Base-by-base conservation (phyloP, 2,113 vertebrate genomes). In the Bufo gargarizans region DNA sequence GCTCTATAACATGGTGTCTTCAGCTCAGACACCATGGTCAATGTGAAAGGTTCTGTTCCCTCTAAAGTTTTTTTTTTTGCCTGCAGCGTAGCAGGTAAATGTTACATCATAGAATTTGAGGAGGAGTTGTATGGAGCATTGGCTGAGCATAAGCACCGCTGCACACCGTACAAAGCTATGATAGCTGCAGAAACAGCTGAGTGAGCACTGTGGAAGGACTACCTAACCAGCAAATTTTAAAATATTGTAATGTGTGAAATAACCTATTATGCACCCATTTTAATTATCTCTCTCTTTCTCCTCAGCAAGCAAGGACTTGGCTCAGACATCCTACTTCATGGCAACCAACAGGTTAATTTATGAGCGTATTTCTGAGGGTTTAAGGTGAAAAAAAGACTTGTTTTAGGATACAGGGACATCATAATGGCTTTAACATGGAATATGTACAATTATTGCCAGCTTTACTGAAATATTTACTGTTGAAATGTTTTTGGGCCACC, bases 251-350 rank as follows among this genome's bases (percentile, higher is more conserved):
- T 22, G 2, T 67, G 63, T n/a, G 63, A 33, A 71, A 19, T 71
- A 43, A 22, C 22, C 67, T 71, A 12, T 33, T 33, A 33, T 33
- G 33, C 33, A 33, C 33, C 33, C 33, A 33, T 33, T 33, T 33
- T 33, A 33, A 33, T 33, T 20, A 10, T 79, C 11, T 89, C 69
- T 81, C 11, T 86, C 7, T 80, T 90, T 90, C 92, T 85, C 95
- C 96, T 55, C 95, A 99, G 98, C 98, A 90, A 99, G 98, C 95
- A 99, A 99, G 94, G 98, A 99, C 91, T 94, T 99, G 93, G 98
- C 98, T 16, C 98, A 99, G 90, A 99, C 98, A 0, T 99, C 98
- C 81, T 99, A 99, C 91, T 99, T 99, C 92, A 99, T 99, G 98
- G 98, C 98, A 89, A 99, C 98, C 74, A 99, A 99, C 97, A 99